phyloP scores from a whole-genome alignment of 2,888 invertebrate genomes.

The Folsomia candida region DNA sequence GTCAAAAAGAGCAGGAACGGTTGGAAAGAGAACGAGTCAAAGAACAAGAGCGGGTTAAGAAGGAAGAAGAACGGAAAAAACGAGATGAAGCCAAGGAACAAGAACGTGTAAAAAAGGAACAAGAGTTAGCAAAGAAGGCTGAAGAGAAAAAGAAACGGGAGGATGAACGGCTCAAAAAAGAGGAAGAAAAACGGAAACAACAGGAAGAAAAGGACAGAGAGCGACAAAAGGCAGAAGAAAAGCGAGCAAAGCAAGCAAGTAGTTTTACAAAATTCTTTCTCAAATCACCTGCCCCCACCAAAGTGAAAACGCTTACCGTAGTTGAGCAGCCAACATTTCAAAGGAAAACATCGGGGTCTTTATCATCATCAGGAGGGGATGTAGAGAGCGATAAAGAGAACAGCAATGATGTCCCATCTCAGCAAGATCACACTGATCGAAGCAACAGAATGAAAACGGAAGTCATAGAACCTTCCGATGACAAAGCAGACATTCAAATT shows the following conservation, averaged over 20 bases:
- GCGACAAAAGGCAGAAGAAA: conserved; percentile 51
- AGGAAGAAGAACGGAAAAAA: conserved; percentile 58
- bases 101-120: conserved; percentile 51
- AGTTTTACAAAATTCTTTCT: conserved; percentile 37
- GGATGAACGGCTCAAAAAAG: conserved; percentile 62
- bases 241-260: conserved; percentile 53
- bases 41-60: conserved; percentile 60
- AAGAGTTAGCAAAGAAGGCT: conserved; percentile 60
- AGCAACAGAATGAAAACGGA: neutral
- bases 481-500: conserved; percentile 5
- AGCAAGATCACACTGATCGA: neutral
- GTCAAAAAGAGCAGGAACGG: conserved; percentile 56
- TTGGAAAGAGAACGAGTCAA: conserved; percentile 62
- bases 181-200: conserved; percentile 59
- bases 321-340: neutral
- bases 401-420: neutral
- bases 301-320: conserved; percentile 12
- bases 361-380: neutral
- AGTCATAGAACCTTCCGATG: neutral
- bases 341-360: neutral
- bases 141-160: conserved; percentile 61
- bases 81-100: conserved; percentile 53
- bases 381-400: conserved; percentile 19
- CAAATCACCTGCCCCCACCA: conserved; percentile 29
- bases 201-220: conserved; percentile 53